phyloP scores from a whole-genome alignment of 30 jellyfish, hydroid and myxozoan genomes.

The Chironex yamaguchii region DNA sequence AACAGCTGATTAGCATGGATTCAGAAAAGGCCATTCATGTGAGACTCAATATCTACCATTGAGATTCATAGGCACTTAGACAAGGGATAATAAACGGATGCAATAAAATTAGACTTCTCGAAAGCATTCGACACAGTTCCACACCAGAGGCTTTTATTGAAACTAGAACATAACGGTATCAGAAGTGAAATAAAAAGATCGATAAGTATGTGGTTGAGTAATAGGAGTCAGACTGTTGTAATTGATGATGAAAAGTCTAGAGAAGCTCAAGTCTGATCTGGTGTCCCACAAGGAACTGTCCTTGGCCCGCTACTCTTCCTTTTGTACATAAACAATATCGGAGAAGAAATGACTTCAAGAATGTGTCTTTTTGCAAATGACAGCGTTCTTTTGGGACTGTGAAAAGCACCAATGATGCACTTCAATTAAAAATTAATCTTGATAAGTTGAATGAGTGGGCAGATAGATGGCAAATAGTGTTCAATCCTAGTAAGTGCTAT shows the following conservation, averaged over 20 bases:
- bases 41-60: constrained; percentile 48
- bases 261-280: constrained; percentile 7
- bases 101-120: no score
- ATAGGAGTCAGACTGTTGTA: constrained; percentile 21
- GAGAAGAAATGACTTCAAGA: constrained; percentile 14
- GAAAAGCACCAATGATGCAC: background rate
- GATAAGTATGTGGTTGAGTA: constrained; percentile 2
- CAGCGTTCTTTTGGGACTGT: constrained; percentile 1
- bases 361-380: background rate
- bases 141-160: constrained; percentile 13
- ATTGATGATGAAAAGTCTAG: constrained; percentile 14
- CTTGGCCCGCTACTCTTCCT: background rate
- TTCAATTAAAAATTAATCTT: background rate
- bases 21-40: constrained; percentile 40
- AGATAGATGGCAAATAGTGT: background rate
- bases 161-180: constrained; percentile 21
- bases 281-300: background rate
- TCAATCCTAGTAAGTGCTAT: constrained; percentile 24
- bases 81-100: background rate
- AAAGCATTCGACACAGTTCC: constrained; percentile 31
- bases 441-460: background rate
- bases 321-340: background rate
- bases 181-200: background rate
- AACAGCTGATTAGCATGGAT: constrained; percentile 44
- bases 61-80: constrained; percentile 9